Base-by-base conservation (phyloP, 2,888 invertebrate genomes). In the Acrobasis suavella region DNA sequence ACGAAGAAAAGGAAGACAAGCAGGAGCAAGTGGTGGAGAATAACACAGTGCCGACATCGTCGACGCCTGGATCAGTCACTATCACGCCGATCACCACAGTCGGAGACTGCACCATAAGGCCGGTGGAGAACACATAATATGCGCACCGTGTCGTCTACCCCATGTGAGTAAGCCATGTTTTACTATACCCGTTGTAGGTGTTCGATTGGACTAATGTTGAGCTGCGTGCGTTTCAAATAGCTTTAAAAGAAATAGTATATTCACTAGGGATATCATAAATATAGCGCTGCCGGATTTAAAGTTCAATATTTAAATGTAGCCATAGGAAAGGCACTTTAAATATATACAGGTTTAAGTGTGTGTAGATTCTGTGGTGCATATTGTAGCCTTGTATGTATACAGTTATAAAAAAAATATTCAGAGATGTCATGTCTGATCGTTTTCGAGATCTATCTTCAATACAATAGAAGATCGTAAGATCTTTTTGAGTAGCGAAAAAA, bases 81-180 rank as follows among this genome's bases (percentile, higher is more conserved):
- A 92, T 91, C 64, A 92, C 91, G 0, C 89, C 91, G 1, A 91
- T 92, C 65, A 87, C 89, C 1, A 91, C 89, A 0, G 90, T 92
- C 1, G 92, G 92, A 2, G 93, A 92, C 69, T 92, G 93, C 71
- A 92, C 93, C 62, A 91, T 92, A 70, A 76, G 92, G 63, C 91
- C 92, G 0, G 86, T 92, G 0, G 89, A 91, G 67, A 88, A 89
- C 72, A 81, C 90, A 80, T 89, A 91, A 82, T 75, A 72, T 68
- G 78, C 69, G 61, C 70, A 70, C 59, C 64, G 69, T 65, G 63
- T 76, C 65, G 76, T 83, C 83, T 83, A 78, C 85, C 86, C 85
- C 81, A 69, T 83, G 46, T 15, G 37, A 55, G 55, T 55, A 12
- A 49, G 32, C 14, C 62, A 49, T 37, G 15, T 55, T 49, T 17